phyloP scores from a whole-genome alignment of 2,888 invertebrate genomes.

The Tetanocera ferruginea region DNA sequence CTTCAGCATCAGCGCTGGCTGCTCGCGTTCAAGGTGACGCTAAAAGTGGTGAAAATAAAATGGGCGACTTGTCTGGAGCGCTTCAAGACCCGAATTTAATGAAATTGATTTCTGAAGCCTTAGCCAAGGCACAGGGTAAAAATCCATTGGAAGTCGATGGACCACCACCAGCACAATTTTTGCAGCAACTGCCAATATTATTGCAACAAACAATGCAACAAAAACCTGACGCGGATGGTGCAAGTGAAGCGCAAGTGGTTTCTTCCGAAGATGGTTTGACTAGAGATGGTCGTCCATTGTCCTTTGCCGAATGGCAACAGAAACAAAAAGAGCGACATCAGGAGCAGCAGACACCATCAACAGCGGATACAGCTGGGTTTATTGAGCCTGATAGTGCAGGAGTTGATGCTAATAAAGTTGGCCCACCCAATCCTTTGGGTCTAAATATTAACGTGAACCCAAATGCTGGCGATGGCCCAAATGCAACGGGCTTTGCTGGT shows the following conservation, averaged over 20 bases:
- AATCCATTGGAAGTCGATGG: constrained; percentile 42
- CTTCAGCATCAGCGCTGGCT: constrained; percentile 5
- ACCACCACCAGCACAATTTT: constrained; percentile 44
- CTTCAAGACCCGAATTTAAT: constrained; percentile 65
- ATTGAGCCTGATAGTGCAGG: constrained; percentile 23
- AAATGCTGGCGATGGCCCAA: constrained; percentile 20
- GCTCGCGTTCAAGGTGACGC: background rate
- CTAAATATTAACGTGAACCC: background rate
- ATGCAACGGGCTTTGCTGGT: constrained; percentile 30
- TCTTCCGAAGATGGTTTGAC: background rate
- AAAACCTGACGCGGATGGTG: constrained; percentile 10
- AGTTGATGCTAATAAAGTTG: constrained; percentile 15
- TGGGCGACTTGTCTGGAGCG: constrained; percentile 57
- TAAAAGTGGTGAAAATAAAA: constrained; percentile 1
- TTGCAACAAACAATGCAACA: constrained; percentile 46
- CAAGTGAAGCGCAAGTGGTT: background rate
- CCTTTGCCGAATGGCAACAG: constrained; percentile 61
- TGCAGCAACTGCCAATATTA: constrained; percentile 44
- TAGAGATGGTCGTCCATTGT: constrained; percentile 47
- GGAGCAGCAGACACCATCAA: background rate
- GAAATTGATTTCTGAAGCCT: constrained; percentile 61
- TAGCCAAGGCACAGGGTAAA: constrained; percentile 60
- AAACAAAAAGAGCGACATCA: constrained; percentile 45
- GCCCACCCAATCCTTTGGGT: background rate
- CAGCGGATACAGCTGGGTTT: background rate